A percentile compares a stretch with the other conserved stretches of the same genome.
These are phyloP conservation scores for Chrysocyon brachyurus DNA, from an alignment of 2,797 vertebrate species.

Conservation along the genomic window DNA sequence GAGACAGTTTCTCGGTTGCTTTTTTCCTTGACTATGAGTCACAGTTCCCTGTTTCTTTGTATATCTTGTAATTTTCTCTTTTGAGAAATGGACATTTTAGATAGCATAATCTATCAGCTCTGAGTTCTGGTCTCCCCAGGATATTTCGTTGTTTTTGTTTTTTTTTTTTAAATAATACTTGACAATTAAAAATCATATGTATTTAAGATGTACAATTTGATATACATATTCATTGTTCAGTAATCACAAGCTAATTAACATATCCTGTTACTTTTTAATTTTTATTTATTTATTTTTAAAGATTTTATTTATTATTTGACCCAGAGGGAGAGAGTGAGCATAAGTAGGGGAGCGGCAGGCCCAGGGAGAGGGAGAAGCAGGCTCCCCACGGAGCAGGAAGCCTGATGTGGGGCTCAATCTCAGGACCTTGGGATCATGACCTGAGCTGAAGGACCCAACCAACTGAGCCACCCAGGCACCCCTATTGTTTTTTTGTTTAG, in stretches of 20 bases:
- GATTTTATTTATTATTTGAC: too few relatives aligned
- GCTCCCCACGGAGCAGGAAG: too few relatives aligned
- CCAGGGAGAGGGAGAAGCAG: too few relatives aligned
- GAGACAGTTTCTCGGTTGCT: neutral
- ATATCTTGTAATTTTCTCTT: constrained; percentile 41
- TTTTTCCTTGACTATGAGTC: neutral
- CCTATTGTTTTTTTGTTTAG: neutral
- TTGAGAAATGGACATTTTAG: constrained; percentile 10
- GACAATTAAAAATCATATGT: neutral
- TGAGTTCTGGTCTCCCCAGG: neutral
- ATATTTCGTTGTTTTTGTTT: neutral
- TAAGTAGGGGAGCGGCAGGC: too few relatives aligned
- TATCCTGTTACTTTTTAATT: too few relatives aligned
- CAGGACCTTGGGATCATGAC: too few relatives aligned
- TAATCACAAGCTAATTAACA: neutral
- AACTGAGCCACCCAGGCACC: too few relatives aligned
- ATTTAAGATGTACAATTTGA: neutral
- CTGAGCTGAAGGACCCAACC: too few relatives aligned
- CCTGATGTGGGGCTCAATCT: too few relatives aligned
- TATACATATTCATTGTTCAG: neutral
- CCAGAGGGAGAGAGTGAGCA: too few relatives aligned
- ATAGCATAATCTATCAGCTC: neutral
- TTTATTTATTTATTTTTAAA: too few relatives aligned
- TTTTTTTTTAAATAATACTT: neutral
- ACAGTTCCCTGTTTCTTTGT: neutral